These are phyloP conservation scores for Thereuonema tuberculata DNA, from an alignment of 1,140 invertebrate species.

Conservation along the genomic window DNA sequence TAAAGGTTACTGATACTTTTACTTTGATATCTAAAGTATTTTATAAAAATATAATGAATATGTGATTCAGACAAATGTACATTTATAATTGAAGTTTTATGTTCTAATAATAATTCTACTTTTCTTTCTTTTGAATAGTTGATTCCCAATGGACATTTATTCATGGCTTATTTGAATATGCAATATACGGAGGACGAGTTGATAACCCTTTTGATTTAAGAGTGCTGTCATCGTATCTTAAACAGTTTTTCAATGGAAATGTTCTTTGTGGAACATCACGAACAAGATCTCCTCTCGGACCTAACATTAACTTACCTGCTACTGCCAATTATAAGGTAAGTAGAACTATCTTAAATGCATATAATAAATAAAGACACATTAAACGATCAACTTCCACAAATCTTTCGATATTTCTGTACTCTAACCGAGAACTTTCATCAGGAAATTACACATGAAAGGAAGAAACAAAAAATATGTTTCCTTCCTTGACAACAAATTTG, in stretches of 20 bases:
- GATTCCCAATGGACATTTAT: conserved; percentile 54
- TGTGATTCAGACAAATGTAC: no score
- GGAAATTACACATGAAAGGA: no score
- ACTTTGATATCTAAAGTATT: no score
- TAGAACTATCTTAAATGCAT: neutral
- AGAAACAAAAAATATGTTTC: no score
- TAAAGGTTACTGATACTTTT: neutral
- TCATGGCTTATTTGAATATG: conserved; percentile 61
- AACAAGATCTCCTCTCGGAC: conserved; percentile 39
- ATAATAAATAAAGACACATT: no score
- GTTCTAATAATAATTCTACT: no score
- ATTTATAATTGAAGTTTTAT: no score
- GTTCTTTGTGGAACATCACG: conserved; percentile 36
- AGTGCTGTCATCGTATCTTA: conserved; percentile 56
- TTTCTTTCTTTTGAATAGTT: neutral
- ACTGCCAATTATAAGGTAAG: conserved; percentile 36
- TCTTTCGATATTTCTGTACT: no score
- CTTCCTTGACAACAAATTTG: no score
- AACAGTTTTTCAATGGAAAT: conserved; percentile 49
- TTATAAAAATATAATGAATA: no score
- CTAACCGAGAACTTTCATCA: no score
- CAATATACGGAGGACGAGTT: conserved; percentile 76
- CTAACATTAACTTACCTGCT: conserved; percentile 35
- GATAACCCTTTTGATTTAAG: conserved; percentile 64
- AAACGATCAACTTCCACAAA: no score